phyloP scores from a whole-genome alignment of 1,140 invertebrate species.

The Micrasema minimum region DNA sequence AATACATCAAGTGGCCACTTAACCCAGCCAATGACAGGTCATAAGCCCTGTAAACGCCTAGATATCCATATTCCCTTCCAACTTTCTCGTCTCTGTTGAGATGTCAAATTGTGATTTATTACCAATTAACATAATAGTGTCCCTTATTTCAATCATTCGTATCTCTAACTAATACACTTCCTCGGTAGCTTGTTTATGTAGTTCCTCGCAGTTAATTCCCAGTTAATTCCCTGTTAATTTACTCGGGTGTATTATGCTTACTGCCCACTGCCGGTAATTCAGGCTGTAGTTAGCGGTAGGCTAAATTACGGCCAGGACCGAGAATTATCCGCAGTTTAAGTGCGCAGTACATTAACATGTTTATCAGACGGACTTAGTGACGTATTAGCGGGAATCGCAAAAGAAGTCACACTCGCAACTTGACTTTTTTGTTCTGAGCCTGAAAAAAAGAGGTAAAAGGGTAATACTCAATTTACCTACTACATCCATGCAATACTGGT shows the following conservation, averaged over 20 bases:
- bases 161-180: not conserved
- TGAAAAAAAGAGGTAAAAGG: too few relatives aligned
- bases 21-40: too few relatives aligned
- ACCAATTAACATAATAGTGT: too few relatives aligned
- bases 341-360: conserved; percentile 27
- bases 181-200: not conserved
- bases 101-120: too few relatives aligned
- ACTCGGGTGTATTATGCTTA: not conserved
- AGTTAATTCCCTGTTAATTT: conserved; percentile 14
- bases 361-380: conserved; percentile 31
- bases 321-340: conserved; percentile 28
- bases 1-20: too few relatives aligned
- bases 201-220: too few relatives aligned
- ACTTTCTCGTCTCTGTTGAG: too few relatives aligned
- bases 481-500: too few relatives aligned
- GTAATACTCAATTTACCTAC: too few relatives aligned
- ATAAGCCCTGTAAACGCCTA: too few relatives aligned
- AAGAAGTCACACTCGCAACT: not conserved
- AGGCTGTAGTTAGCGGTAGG: conserved; percentile 22
- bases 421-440: too few relatives aligned
- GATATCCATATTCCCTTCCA: too few relatives aligned
- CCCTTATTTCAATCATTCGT: not conserved
- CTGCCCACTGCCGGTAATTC: not conserved
- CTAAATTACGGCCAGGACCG: conserved; percentile 19
- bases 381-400: not conserved